Evolutionary conservation across 2,888 invertebrate species (phyloP), one percentile per base, ranked within the genome.

Genomic region (Coelinius sp.): DNA sequence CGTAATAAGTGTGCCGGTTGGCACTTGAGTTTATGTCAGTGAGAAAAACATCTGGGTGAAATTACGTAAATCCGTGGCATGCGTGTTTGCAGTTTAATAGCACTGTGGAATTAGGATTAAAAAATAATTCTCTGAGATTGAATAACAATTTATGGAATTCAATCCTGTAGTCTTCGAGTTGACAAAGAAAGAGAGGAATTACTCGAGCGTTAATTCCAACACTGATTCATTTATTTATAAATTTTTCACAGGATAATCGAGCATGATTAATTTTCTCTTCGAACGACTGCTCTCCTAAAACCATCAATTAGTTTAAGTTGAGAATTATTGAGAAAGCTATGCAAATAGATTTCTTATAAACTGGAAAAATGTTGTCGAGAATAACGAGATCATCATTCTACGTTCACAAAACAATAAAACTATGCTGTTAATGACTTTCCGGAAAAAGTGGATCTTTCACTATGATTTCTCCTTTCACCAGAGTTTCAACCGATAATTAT

Each of bases 1-100:
- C 75, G 76, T 76, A 76, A 77, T 73, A 74, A 70, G 56, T 64
- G 53, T 56, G 27, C 31, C 56, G 56, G 31, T 31, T 56, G 56
- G 56, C 56, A 56, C 56, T 56, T 27, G 56, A 27, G 31, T 56
- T 56, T 20, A 56, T 56, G 56, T 56, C 56, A 56, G 27, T 56
- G 56, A n/a, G 56, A 27, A 56, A 25, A 27, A 56, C 31, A 56
- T n/a, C 31, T 56, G 31, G 7, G 22, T 22, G 25, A 12, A 0
- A 56, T 56, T 56, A 56, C 56, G 31, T 56, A 56, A 56, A 56
- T 14, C 10, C 31, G 14, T 17, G 17, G 17, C 56, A 49, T 27
- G 25, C 12, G 10, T 27, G 31, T 56, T 27, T 31, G 17, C 31
- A 14, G n/a, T 27, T 31, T 27, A 27, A 10, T 17, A 8, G 5